These are phyloP conservation scores for Emydocephalus ijimae DNA, from an alignment of 2,113 vertebrate species.

Conservation along the genomic window DNA sequence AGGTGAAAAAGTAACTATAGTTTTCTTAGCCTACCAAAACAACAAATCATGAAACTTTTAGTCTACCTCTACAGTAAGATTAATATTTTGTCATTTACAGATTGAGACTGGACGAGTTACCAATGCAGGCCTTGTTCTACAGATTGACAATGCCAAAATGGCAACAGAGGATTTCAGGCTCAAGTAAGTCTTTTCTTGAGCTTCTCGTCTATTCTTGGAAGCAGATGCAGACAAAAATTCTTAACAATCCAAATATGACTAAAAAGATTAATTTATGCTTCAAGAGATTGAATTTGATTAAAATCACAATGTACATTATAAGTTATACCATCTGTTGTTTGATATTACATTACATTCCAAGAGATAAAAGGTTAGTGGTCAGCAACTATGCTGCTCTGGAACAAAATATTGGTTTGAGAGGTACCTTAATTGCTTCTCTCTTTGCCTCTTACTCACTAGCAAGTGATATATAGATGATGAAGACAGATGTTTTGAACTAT, in stretches of 20 bases:
- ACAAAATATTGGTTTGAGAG: background rate
- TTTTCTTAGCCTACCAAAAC: background rate
- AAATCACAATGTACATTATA: background rate
- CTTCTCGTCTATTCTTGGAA: constrained; percentile 1
- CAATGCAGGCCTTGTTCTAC: constrained; percentile 72
- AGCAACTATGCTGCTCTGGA: constrained; percentile 35
- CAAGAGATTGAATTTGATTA: constrained; percentile 35
- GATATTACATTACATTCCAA: background rate
- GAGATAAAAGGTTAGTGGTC: constrained; percentile 13
- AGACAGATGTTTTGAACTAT: background rate
- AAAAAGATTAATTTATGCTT: constrained; percentile 14
- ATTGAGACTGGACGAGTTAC: constrained; percentile 68
- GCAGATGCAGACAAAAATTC: constrained; percentile 15
- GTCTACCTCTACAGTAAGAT: background rate
- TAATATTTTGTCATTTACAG: constrained; percentile 59
- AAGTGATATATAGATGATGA: background rate
- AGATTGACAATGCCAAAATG: constrained; percentile 77
- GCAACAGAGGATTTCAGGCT: constrained; percentile 77
- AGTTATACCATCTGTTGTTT: background rate
- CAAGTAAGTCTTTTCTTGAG: constrained; percentile 69
- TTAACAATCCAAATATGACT: background rate
- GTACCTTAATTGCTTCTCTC: background rate
- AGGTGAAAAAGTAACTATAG: background rate
- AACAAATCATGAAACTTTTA: background rate
- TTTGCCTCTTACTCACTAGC: background rate